phyloP scores from a whole-genome alignment of 2,797 vertebrate species.

The Eospalax fontanierii region DNA sequence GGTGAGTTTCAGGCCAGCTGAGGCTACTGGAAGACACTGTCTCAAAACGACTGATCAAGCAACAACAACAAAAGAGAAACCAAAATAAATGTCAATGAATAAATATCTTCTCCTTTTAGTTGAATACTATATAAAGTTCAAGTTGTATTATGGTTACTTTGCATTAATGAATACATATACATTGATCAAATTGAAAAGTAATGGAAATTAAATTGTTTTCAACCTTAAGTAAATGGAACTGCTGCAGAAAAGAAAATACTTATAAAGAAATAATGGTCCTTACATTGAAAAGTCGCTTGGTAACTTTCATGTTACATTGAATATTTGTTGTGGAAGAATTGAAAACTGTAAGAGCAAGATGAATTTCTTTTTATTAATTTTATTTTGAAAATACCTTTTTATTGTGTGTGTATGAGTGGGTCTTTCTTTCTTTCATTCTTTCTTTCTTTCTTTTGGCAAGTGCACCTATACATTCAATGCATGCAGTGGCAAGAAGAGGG shows the following conservation, averaged over 20 bases:
- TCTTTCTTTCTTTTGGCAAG: no score
- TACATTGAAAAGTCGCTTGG: no score
- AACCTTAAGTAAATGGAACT: background rate
- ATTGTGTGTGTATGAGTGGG: no score
- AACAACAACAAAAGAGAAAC: background rate
- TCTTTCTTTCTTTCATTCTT: no score
- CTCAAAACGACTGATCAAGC: background rate
- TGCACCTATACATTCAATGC: no score
- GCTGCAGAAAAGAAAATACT: background rate
- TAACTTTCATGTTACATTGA: no score
- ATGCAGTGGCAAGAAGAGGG: no score
- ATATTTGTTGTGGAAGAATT: background rate
- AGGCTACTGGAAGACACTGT: background rate
- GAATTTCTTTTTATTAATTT: background rate
- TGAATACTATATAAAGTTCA: background rate
- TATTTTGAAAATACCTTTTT: no score
- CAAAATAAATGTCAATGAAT: background rate
- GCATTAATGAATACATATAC: background rate
- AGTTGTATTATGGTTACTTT: background rate
- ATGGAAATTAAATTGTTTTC: conserved; percentile 3
- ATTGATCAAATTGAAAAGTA: background rate
- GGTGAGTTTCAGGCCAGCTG: no score
- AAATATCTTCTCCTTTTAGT: background rate
- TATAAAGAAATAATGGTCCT: background rate
- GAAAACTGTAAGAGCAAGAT: background rate